A percentile compares a stretch with the other conserved stretches of the same genome.
These are phyloP conservation scores for Deilephila porcellus DNA, from an alignment of 2,888 invertebrate genomes.

Conservation along the genomic window DNA sequence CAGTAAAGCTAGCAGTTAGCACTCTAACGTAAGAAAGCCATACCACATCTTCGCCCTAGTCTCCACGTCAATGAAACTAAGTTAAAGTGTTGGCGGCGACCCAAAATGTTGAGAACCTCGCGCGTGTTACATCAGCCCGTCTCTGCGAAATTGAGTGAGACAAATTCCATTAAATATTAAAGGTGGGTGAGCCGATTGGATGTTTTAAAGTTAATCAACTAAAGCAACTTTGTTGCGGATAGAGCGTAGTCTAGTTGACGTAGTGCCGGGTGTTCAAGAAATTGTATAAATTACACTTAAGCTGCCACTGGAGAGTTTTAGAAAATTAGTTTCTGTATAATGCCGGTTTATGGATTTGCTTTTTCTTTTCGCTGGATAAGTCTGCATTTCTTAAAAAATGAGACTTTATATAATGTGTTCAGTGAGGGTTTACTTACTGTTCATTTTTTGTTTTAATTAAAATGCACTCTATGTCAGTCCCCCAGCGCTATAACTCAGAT, in stretches of 20 bases:
- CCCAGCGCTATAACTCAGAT: no score
- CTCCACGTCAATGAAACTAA: not conserved
- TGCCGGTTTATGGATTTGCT: not conserved
- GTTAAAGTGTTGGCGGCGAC: not conserved
- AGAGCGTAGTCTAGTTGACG: not conserved
- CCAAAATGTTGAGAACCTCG: slow-evolving; percentile 21
- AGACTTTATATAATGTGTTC: not conserved
- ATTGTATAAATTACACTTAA: not conserved
- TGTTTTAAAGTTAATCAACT: slow-evolving; percentile 25
- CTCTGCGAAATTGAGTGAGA: slow-evolving; percentile 23
- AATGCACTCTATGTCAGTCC: not conserved
- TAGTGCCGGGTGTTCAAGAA: not conserved
- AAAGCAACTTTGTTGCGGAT: slow-evolving; percentile 14
- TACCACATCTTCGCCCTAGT: not conserved
- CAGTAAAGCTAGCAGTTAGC: not conserved
- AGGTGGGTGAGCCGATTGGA: slow-evolving; percentile 23
- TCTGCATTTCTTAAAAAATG: not conserved
- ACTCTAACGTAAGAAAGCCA: no score
- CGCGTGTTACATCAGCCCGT: slow-evolving; percentile 4
- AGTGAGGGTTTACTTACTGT: not conserved
- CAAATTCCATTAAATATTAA: slow-evolving; percentile 26
- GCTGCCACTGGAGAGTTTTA: not conserved
- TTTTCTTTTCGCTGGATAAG: not conserved
- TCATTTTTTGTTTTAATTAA: not conserved
- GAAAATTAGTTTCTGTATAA: not conserved